Evolutionary conservation across 2,888 invertebrate species (phyloP), one percentile per base, ranked within the genome.

Genomic region (Macrophya annulata): DNA sequence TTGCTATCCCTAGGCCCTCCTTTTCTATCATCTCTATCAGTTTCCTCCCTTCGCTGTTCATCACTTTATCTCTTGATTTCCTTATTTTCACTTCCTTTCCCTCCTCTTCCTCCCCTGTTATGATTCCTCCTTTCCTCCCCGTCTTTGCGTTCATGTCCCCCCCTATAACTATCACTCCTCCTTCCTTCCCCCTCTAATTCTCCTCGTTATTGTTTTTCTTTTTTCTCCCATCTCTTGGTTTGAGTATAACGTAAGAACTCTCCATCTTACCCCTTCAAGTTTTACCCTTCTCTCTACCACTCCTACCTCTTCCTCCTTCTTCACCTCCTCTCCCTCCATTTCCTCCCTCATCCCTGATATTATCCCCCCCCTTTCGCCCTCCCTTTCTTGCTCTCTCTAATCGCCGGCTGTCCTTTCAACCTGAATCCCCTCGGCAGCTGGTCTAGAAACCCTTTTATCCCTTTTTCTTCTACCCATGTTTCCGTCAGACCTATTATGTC

Each of bases 401-500:
- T 55, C 65, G 85, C 85, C 1, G 25, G 3, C 40, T 71, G 40
- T 1, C 2, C n/a, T 25, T 84, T 40, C 84, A 86, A 86, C 8
- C 6, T 40, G 55, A 51, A 86, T 0, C 84, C 55, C 15, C 43
- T n/a, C 17, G 77, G 62, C 71, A 86, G 10, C 21, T 74, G 86
- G 1, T 17, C 59, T 68, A 83, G 68, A 12, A 84, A 17, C 5
- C 40, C 71, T n/a, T 83, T 48, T 85, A 86, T 84, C 4, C 59
- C 85, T 25, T 86, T 85, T 4, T 77, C 77, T 17, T 74, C 79
- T 15, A 85, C 25, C 86, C 87, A 87, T 40, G 85, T 85, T 51
- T 86, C 87, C 4, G 51, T 62, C 51, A 86, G 25, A n/a, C 77
- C 83, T 72, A 87, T 65, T 15, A 86, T 25, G 55, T 86, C 86